Evolutionary conservation across 1,140 invertebrate species (phyloP).

Genomic region (Tetraneura akinire): DNA sequence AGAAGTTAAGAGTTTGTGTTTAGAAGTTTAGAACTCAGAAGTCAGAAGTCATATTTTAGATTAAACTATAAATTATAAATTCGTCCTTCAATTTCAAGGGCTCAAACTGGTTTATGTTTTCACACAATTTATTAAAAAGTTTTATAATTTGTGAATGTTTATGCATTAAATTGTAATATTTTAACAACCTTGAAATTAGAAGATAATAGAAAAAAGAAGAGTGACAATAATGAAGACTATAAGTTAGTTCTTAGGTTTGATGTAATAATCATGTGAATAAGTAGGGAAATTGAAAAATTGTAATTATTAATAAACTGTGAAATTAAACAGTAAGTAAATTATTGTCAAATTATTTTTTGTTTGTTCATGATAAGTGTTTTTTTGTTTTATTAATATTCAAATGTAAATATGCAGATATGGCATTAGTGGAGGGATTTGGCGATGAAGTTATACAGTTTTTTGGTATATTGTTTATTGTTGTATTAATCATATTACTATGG

Average conservation of each 20-base stretch:
- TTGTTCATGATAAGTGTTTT: not conserved
- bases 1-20: not conserved
- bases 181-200: conserved; percentile 18
- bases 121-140: not conserved
- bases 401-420: conserved; percentile 60
- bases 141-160: not conserved
- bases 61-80: not conserved
- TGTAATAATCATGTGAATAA: conserved; percentile 31
- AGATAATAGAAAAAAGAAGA: not conserved
- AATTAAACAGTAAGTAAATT: conserved; percentile 8
- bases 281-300: not conserved
- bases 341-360: too few relatives aligned
- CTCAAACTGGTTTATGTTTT: not conserved
- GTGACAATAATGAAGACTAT: not conserved
- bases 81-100: conserved; percentile 31
- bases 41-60: too few relatives aligned
- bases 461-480: conserved; percentile 64
- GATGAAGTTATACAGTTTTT: conserved; percentile 79
- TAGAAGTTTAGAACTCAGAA: not conserved
- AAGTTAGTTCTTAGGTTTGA: not conserved
- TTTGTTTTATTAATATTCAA: not conserved
- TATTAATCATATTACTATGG: conserved; percentile 55
- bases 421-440: conserved; percentile 76
- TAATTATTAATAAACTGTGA: not conserved
- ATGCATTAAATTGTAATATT: not conserved